Conservation (phyloP, 1,140 invertebrate species). For the Drosophila paulistorum region DNA sequence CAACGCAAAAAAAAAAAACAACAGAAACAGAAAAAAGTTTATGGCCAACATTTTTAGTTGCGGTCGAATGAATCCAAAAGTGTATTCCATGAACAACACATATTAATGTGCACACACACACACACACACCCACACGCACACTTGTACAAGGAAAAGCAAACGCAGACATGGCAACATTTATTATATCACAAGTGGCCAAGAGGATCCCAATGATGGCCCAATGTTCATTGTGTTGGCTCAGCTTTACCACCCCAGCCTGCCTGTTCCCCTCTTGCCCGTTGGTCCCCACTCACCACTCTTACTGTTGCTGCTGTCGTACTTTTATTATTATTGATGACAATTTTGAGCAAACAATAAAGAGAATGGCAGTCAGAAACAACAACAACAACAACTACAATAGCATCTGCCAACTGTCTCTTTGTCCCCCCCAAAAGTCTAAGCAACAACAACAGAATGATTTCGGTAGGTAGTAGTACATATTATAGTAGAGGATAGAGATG, state of each 20-base stretch:
- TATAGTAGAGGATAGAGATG: background rate
- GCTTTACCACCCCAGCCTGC: background rate
- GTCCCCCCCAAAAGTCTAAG: conserved; percentile 20
- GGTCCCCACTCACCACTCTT: background rate
- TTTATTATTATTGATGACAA: conserved; percentile 81
- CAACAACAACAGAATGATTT: conserved; percentile 23
- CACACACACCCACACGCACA: conserved; percentile 13
- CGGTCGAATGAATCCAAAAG: conserved; percentile 77
- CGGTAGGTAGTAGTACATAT: background rate
- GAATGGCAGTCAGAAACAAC: conserved; percentile 46
- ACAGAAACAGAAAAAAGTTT: conserved; percentile 60
- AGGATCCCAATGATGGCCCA: conserved; percentile 45
- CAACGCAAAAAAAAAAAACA: conserved; percentile 26
- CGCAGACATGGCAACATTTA: conserved; percentile 66
- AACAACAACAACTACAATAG: conserved; percentile 31
- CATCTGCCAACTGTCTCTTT: conserved; percentile 45
- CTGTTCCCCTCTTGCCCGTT: background rate
- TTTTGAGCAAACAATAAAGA: conserved; percentile 78
- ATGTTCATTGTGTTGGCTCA: conserved; percentile 54
- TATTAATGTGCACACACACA: conserved; percentile 46
- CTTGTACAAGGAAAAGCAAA: conserved; percentile 25
- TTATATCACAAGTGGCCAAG: conserved; percentile 71
- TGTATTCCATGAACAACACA: conserved; percentile 74
- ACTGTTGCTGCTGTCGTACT: conserved; percentile 40
- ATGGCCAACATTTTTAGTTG: conserved; percentile 79